Evolutionary conservation across 2,797 vertebrate genomes (phyloP).

Genomic region (Gorsachius magnificus): DNA sequence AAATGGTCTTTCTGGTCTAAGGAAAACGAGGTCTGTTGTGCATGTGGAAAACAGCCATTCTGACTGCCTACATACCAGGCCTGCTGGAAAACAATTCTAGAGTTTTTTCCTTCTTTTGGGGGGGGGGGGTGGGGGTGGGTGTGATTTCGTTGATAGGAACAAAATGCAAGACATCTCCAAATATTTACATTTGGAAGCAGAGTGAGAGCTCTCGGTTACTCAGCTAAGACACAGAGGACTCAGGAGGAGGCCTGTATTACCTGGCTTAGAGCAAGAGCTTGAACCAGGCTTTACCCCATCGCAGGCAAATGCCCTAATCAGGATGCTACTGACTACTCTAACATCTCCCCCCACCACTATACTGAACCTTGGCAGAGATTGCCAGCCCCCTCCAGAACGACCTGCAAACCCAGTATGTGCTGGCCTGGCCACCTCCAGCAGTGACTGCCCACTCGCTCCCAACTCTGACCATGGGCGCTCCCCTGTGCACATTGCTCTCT

Average conservation of each 20-base stretch:
- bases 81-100: background rate
- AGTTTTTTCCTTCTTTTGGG: background rate
- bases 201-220: background rate
- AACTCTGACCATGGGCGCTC: accelerated
- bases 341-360: too few relatives aligned
- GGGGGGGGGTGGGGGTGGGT: accelerated
- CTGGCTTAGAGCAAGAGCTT: background rate
- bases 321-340: background rate
- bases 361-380: background rate
- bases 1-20: background rate
- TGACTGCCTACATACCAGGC: background rate
- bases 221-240: background rate
- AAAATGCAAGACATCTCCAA: background rate
- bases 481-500: background rate
- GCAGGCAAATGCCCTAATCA: background rate
- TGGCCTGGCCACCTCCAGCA: background rate
- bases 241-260: background rate
- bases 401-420: background rate
- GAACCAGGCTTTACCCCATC: background rate
- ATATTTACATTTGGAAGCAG: background rate
- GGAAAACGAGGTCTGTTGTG: background rate
- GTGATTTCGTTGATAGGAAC: background rate
- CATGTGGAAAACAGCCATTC: background rate
- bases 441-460: background rate
- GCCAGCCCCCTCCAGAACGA: background rate